Conservation (phyloP, 2,797 vertebrate genomes). For the Pseudocheirus occidentalis region DNA sequence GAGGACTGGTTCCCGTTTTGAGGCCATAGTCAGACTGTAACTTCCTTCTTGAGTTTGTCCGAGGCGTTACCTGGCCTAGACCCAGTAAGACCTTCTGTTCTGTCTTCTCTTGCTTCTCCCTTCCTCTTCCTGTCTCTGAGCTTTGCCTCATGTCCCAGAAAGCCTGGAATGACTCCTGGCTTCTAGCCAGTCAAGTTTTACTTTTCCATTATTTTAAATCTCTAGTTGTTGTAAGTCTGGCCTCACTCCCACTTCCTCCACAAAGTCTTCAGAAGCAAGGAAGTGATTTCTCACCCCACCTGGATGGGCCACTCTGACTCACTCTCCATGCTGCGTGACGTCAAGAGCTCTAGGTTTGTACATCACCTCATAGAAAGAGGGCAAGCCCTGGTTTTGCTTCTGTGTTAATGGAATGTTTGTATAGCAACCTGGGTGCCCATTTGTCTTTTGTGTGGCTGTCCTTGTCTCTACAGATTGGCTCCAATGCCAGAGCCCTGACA, state of each 20-base stretch:
- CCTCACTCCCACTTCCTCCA: not conserved
- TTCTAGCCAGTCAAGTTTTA: not conserved
- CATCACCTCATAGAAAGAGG: not conserved
- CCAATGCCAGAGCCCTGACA: not conserved
- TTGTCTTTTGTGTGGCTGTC: not conserved
- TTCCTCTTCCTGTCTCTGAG: not conserved
- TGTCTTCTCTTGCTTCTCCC: not conserved
- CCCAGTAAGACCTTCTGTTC: not conserved
- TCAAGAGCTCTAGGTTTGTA: not conserved
- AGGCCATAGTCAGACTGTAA: not conserved
- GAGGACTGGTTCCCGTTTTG: not conserved
- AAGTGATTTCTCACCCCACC: not conserved
- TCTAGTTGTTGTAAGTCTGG: not conserved
- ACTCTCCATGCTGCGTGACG: not conserved
- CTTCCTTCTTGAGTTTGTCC: not conserved
- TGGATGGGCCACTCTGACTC: not conserved
- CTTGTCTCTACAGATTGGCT: not conserved
- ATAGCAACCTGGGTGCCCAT: not conserved
- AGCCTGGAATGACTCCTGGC: not conserved
- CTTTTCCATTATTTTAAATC: not conserved
- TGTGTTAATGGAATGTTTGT: not conserved
- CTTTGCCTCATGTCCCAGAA: not conserved
- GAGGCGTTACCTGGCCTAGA: not conserved
- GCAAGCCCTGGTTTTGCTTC: not conserved
- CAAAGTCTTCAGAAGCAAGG: not conserved